Percentiles rank a stretch among this genome's conserved stretches.
Evolutionary conservation across 2,888 invertebrate species (phyloP).

Genomic region (Ephialtes manifestator): DNA sequence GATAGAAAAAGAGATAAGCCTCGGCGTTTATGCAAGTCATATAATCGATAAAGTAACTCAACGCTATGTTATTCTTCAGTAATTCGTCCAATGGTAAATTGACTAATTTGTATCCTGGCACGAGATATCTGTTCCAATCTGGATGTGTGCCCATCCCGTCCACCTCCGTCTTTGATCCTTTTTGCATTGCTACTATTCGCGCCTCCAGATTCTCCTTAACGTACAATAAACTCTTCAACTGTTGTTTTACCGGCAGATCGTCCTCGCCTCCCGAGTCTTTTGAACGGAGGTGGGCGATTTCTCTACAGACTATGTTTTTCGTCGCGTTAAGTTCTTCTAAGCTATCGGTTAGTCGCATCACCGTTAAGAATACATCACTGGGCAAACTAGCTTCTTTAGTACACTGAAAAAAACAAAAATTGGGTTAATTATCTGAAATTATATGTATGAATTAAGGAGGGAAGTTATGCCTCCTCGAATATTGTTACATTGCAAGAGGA

Average conservation of each 20-base stretch:
- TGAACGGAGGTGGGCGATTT: conserved; percentile 93
- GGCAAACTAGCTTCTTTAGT: conserved; percentile 91
- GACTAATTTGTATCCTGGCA: conserved; percentile 87
- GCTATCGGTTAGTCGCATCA: conserved; percentile 92
- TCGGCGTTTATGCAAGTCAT: conserved; percentile 91
- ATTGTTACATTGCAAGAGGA: too few relatives aligned
- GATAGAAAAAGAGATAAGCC: conserved; percentile 91
- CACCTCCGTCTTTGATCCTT: conserved; percentile 86
- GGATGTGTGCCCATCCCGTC: conserved; percentile 82
- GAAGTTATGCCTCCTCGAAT: too few relatives aligned
- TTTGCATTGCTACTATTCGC: conserved; percentile 87
- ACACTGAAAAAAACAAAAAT: conserved; percentile 88
- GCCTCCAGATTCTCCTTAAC: conserved; percentile 92
- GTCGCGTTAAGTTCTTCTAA: conserved; percentile 94
- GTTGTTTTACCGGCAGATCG: conserved; percentile 93
- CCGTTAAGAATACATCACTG: conserved; percentile 94
- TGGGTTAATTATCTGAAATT: neutral
- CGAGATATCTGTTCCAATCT: conserved; percentile 85
- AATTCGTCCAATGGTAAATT: conserved; percentile 91
- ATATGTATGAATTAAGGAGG: neutral
- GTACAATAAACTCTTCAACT: conserved; percentile 94
- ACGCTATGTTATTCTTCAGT: conserved; percentile 91
- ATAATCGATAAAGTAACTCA: conserved; percentile 93
- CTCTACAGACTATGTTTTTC: conserved; percentile 92
- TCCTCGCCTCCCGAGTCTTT: conserved; percentile 95